Evolutionary conservation across 2,113 vertebrate species (phyloP).

Genomic region (Sceloporus tristichus): DNA sequence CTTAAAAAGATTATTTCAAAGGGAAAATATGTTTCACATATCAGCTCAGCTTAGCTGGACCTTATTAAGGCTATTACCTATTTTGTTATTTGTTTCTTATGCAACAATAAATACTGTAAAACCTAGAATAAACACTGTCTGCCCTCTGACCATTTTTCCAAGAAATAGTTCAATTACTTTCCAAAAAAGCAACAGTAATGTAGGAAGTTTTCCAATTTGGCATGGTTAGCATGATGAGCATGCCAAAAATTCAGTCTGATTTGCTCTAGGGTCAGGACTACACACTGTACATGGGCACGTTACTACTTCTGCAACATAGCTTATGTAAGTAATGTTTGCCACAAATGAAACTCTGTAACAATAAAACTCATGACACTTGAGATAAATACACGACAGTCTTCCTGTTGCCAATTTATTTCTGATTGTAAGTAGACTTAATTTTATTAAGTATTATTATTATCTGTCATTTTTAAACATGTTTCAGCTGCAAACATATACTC

Average conservation of each 20-base stretch:
- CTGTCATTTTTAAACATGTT: background rate
- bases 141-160: constrained; percentile 40
- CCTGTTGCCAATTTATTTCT: background rate
- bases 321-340: constrained; percentile 16
- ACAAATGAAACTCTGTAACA: background rate
- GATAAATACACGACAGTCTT: constrained; percentile 3
- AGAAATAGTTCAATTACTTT: constrained; percentile 36
- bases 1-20: background rate
- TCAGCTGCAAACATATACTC: background rate
- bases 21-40: background rate
- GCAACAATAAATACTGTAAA: constrained; percentile 38
- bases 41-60: background rate
- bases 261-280: constrained; percentile 18
- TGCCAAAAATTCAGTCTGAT: constrained; percentile 16
- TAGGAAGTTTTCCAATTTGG: constrained; percentile 32
- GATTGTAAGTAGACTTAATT: constrained; percentile 1
- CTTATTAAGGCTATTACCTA: constrained; percentile 22
- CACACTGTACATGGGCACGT: constrained; percentile 17
- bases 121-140: constrained; percentile 42
- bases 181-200: constrained; percentile 40
- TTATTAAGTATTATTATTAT: background rate
- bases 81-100: constrained; percentile 31
- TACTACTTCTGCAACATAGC: background rate
- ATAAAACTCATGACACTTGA: background rate
- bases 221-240: constrained; percentile 14